phyloP scores from a whole-genome alignment of 2,797 vertebrate genomes.

The Rhinella marina region DNA sequence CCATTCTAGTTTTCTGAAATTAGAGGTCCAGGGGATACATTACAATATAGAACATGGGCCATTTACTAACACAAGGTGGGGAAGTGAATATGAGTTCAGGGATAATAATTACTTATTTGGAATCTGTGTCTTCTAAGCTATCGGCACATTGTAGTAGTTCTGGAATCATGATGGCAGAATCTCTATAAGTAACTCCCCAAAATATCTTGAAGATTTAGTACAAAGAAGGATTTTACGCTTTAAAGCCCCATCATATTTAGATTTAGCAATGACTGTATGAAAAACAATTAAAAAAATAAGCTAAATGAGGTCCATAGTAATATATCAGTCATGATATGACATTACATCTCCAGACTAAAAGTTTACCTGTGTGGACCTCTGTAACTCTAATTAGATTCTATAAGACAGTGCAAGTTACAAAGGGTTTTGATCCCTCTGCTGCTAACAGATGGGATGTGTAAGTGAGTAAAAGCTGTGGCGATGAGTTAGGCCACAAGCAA shows the following conservation, averaged over 20 bases:
- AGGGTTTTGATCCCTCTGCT: constrained; percentile 89
- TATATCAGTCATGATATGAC: neutral
- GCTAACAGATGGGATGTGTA: constrained; percentile 96
- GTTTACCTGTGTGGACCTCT: constrained; percentile 33
- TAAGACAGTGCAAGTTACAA: constrained; percentile 79
- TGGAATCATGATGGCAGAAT: too few relatives aligned
- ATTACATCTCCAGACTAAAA: neutral
- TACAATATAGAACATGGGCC: too few relatives aligned
- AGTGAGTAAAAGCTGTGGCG: constrained; percentile 86
- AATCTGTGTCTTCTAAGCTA: too few relatives aligned
- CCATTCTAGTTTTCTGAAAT: too few relatives aligned
- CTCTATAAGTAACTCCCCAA: too few relatives aligned
- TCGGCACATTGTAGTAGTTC: too few relatives aligned
- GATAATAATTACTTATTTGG: too few relatives aligned
- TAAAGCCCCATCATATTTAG: neutral
- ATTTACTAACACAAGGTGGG: too few relatives aligned
- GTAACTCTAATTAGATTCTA: constrained; percentile 67
- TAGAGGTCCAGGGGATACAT: too few relatives aligned
- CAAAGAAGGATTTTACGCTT: neutral
- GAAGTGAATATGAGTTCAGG: too few relatives aligned
- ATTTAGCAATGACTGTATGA: neutral
- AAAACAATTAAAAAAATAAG: neutral
- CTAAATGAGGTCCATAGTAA: neutral
- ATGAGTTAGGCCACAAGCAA: constrained; percentile 81
- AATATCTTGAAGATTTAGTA: neutral